Conservation (phyloP, 2,113 vertebrate species). For the Tamias sibiricus region DNA sequence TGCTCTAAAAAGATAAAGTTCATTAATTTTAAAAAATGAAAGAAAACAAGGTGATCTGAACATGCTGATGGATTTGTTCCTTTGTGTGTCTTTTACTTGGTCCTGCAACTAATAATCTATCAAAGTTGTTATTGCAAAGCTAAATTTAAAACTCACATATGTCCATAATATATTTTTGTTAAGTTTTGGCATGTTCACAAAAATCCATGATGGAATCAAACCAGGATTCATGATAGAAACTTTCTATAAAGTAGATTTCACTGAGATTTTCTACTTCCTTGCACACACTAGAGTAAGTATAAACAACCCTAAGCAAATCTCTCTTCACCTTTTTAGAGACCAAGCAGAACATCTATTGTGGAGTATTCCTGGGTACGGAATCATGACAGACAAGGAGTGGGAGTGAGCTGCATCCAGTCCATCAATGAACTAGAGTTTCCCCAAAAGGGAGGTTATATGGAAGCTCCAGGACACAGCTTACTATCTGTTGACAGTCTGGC, state of each 20-base stretch:
- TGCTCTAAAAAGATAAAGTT: not conserved
- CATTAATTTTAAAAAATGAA: not conserved
- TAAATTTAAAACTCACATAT: not conserved
- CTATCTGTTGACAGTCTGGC: not conserved
- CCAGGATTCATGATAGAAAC: not conserved
- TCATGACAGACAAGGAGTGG: not conserved
- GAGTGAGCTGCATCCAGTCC: not conserved
- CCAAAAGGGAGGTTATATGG: not conserved
- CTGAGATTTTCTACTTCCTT: not conserved
- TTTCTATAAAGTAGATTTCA: not conserved
- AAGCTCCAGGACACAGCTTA: not conserved
- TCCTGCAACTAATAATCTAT: conserved; percentile 2
- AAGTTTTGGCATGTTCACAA: not conserved
- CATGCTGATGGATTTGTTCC: not conserved
- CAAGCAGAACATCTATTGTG: not conserved
- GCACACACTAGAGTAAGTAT: not conserved
- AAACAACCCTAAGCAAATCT: not conserved
- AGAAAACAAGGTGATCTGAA: not conserved
- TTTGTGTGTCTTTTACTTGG: not conserved
- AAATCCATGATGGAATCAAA: not conserved
- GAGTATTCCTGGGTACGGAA: not conserved
- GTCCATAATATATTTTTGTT: not conserved
- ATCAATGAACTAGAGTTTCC: not conserved
- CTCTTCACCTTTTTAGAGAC: not conserved
- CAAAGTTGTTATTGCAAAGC: not conserved